Percentiles rank a stretch among this genome's conserved stretches.
Evolutionary conservation across 2,797 vertebrate species (phyloP).

Genomic region (Astyanax mexicanus): DNA sequence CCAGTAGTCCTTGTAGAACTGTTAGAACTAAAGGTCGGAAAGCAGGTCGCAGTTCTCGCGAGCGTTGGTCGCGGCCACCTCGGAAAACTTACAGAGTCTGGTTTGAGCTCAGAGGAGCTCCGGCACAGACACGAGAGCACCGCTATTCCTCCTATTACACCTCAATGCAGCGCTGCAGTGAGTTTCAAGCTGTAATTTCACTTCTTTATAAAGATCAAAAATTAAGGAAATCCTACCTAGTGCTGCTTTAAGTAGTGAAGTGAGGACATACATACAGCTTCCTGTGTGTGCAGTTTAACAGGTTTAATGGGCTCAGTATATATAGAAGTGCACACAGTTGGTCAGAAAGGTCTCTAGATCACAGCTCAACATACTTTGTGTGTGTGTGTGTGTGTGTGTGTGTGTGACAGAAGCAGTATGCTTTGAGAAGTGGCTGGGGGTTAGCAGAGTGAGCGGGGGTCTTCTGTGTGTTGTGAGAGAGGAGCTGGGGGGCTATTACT

Average conservation of each 20-base stretch:
- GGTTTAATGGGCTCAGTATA: background rate
- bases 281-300: background rate
- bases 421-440: background rate
- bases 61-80: too few relatives aligned
- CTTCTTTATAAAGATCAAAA: background rate
- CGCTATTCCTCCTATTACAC: too few relatives aligned
- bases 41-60: too few relatives aligned
- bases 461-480: conserved; percentile 7
- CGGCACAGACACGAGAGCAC: too few relatives aligned
- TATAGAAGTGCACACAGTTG: background rate
- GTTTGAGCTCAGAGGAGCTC: too few relatives aligned
- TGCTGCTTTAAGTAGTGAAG: too few relatives aligned
- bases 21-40: too few relatives aligned
- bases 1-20: too few relatives aligned
- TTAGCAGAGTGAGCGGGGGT: background rate
- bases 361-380: background rate
- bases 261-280: background rate
- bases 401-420: background rate
- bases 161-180: too few relatives aligned
- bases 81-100: too few relatives aligned
- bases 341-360: background rate
- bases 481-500: conserved; percentile 9
- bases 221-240: too few relatives aligned
- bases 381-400: conserved; percentile 4
- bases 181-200: too few relatives aligned